Evolutionary conservation across 1,140 invertebrate species (phyloP), one percentile per base, ranked within the genome.

Genomic region (Philopotamus ludificatus): DNA sequence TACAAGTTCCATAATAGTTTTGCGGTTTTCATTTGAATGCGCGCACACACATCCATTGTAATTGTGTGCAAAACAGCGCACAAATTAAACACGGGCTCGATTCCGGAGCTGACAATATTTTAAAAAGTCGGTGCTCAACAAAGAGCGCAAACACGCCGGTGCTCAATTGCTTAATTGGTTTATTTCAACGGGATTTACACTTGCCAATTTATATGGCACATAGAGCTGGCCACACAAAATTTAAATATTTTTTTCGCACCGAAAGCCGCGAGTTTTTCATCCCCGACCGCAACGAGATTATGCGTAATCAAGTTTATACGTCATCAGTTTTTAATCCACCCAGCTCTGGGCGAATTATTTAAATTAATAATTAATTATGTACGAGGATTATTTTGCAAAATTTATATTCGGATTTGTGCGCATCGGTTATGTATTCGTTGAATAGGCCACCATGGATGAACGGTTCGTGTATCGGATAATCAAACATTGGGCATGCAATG

Each of bases 301-400:
- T 16, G 44, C 18, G 7, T 47, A 47, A 47, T 47, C 18, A 47
- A 47, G 8, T 8, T 47, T 16, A 47, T 20, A 16, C 10, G 15
- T 16, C 44, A 20, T 16, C 44, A 47, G 18, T 9, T 47, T 47
- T 16, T 9, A 16, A 47, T 34, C 44, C 15, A 39, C 34, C 8
- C 44, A 8, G 44, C 44, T 20, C 28, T 16, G 18, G 10, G 10
- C 18, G 4, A 12, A 47, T 16, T 15, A 47, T 47, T 7, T 16
- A 3, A 16, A 47, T 47, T 47, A 47, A 47, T 47, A 3, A 47
- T 47, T 47, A 47, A 20, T 20, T 9, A 47, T 20, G 44, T 47
- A 16, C 15, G 10, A 15, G 10, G 44, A 47, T 47, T 20, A 47
- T 47, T 47, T 47, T 47, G 8, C 44, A 47, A 16, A n/a, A n/a